Evolutionary conservation across 2,888 invertebrate species (phyloP), one percentile per base, ranked within the genome.

Genomic region (Axea sp.): DNA sequence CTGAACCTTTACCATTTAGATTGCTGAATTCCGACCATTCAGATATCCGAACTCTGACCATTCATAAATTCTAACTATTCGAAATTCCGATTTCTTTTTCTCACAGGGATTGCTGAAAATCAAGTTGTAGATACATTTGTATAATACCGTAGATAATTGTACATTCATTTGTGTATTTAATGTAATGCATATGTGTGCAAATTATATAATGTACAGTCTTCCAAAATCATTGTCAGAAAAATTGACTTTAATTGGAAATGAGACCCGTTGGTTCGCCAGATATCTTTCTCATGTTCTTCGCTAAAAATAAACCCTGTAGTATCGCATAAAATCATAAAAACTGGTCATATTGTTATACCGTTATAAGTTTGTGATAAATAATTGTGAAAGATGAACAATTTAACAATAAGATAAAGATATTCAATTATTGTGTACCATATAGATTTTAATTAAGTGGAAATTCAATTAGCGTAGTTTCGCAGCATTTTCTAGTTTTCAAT

Each of bases 71-170:
- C n/a, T n/a, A n/a, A n/a, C n/a, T n/a, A n/a, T n/a, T n/a, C n/a
- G n/a, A n/a, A n/a, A n/a, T n/a, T n/a, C n/a, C n/a, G n/a, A n/a
- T n/a, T n/a, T n/a, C n/a, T n/a, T n/a, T n/a, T n/a, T n/a, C n/a
- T n/a, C n/a, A n/a, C n/a, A n/a, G n/a, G n/a, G n/a, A n/a, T n/a
- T n/a, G n/a, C n/a, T 9, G 39, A 11, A 3, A 68, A 30, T n/a
- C 7, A 59, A 64, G 19, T 26, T 73, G 72, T 73, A 73, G 59
- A 73, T 73, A 73, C 35, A 31, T 59, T 65, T 73, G 72, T 73
- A 65, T 65, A 1, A 65, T 73, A 57, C 5, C 59, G 26, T 60
- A 69, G 60, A 60, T 62, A 62, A 67, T 59, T 73, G 73, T 67
- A 73, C 26, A 62, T 65, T 41, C 26, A 55, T 62, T 49, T 7